These are phyloP conservation scores for Erithacus rubecula DNA, from an alignment of 2,797 vertebrate genomes.

Conservation along the genomic window DNA sequence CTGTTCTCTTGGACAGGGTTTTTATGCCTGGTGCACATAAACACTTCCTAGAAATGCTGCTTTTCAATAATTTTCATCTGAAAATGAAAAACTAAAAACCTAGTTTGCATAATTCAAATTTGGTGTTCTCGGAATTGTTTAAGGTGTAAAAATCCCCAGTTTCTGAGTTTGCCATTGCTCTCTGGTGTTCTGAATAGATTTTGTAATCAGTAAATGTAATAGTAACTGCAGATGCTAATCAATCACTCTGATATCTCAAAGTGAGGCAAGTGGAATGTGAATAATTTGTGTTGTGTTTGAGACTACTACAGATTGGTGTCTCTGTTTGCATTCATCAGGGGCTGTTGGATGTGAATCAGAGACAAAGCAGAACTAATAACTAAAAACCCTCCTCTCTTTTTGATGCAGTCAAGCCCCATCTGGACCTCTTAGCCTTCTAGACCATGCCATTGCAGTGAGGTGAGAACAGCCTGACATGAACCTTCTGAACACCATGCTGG, in stretches of 20 bases:
- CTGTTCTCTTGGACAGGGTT: background rate
- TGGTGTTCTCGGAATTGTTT: background rate
- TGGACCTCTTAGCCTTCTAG: background rate
- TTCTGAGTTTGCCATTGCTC: background rate
- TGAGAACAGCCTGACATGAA: background rate
- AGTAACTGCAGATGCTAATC: background rate
- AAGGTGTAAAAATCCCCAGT: fast-evolving
- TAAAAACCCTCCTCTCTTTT: background rate
- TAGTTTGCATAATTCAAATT: background rate
- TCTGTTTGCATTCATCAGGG: background rate
- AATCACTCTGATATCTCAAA: background rate
- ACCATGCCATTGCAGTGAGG: background rate
- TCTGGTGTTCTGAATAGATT: background rate
- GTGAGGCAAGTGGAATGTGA: background rate
- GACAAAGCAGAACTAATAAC: background rate
- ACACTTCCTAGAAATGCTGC: conserved; percentile 14
- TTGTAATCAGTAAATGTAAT: background rate
- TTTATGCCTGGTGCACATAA: background rate
- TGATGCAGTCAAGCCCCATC: fast-evolving
- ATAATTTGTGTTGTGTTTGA: background rate
- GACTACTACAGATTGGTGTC: background rate
- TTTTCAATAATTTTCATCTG: background rate
- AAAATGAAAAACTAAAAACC: background rate
- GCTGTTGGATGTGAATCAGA: background rate
- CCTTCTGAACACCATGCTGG: background rate